Evolutionary conservation across 1,140 invertebrate genomes (phyloP), one percentile per base, ranked within the genome.

Genomic region (Sycobia sp.): DNA sequence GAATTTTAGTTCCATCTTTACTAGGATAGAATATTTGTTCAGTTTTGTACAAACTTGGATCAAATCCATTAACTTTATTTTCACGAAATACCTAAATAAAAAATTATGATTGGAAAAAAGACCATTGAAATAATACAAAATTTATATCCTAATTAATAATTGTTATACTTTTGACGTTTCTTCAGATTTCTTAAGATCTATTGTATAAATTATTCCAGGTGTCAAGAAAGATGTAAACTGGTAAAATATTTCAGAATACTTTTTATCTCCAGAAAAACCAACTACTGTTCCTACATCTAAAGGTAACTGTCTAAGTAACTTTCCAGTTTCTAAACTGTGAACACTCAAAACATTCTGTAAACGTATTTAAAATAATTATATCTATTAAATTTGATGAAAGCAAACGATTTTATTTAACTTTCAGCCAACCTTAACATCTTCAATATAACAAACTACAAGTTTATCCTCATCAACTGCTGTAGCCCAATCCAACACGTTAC

Each of bases 401-500:
- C 39, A 36, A 64, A 9, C 23, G 46, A 62, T 44, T 47, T 20
- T 61, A 29, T 46, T 51, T 32, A 55, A 54, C 62, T n/a, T n/a
- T n/a, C n/a, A n/a, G n/a, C n/a, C 77, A 81, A 92, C 94, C 86
- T 97, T 98, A 4, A 99, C 97, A 87, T 99, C 94, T 76, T 93
- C 86, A 43, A 98, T 88, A 76, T 98, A 99, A 75, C 90, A 90
- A 41, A 95, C 77, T 34, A 98, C 85, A n/a, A 99, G 79, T 80
- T 95, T 95, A 77, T 97, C 88, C 47, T 87, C 79, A 78, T 94
- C 87, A 1, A 96, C 93, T 69, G 91, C 89, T 7, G 84, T 82
- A 0, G 88, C 92, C 91, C 93, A 96, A 74, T 97, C 91, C 22
- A 99, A 77, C 1, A 98, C 95, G 82, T 97, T 89, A 50, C 88